A percentile compares a stretch with the other conserved stretches of the same genome.
These are phyloP conservation scores for Mnemiopsis leidyi DNA, from an alignment of 37 sponge, comb jelly and placozoan species.

Conservation along the genomic window DNA sequence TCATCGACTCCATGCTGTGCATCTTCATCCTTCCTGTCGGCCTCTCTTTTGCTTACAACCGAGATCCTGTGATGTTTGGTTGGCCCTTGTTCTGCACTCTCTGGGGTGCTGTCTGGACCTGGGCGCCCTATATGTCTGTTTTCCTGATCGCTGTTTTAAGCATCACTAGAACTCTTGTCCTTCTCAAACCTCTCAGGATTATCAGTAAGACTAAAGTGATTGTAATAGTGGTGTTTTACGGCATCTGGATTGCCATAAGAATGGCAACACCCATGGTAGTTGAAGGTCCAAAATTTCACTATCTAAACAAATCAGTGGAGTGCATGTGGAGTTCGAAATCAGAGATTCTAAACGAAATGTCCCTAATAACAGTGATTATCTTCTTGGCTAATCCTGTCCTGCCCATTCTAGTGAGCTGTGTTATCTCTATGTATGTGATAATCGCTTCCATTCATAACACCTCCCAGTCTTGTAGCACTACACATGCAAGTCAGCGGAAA, in stretches of 20 bases:
- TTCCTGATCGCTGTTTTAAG: conserved; percentile 24
- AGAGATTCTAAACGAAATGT: not conserved
- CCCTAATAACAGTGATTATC: conserved; percentile 7
- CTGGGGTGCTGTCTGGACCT: conserved; percentile 48
- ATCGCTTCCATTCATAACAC: not conserved
- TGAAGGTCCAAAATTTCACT: not conserved
- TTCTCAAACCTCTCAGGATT: not conserved
- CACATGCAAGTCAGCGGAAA: not conserved
- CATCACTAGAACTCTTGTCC: not conserved
- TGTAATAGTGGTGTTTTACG: not conserved
- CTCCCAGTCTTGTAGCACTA: not conserved
- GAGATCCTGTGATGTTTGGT: not conserved
- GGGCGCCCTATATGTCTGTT: conserved; percentile 35
- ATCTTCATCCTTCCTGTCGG: conserved; percentile 33
- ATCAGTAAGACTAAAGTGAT: not conserved
- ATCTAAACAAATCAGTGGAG: conserved; percentile 13
- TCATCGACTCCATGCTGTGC: conserved; percentile 47
- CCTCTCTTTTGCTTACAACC: not conserved
- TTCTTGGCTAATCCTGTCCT: conserved; percentile 10
- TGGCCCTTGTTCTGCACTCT: not conserved
- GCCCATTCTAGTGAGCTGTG: conserved; percentile 20
- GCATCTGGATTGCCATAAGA: conserved; percentile 25
- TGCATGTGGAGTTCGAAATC: not conserved
- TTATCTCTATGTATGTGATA: not conserved
- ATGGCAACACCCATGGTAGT: conserved; percentile 50